A percentile compares a stretch with the other conserved stretches of the same genome.
These are phyloP conservation scores for Heteromyza rotundicornis DNA, from an alignment of 2,888 invertebrate genomes.

Conservation along the genomic window DNA sequence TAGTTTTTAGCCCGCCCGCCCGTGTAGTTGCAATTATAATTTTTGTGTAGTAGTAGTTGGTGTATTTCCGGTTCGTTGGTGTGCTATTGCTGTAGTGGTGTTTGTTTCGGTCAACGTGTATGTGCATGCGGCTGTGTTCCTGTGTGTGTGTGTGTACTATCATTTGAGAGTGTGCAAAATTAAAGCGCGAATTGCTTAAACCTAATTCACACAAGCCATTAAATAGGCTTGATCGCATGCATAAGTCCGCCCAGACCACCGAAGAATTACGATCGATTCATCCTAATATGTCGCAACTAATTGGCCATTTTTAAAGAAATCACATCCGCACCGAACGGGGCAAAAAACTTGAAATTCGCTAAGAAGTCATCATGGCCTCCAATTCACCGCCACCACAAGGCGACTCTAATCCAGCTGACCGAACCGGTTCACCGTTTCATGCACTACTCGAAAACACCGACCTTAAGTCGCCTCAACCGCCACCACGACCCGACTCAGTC, in stretches of 20 bases:
- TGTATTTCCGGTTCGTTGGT: not conserved
- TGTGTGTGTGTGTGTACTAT: not conserved
- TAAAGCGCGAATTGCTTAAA: no score
- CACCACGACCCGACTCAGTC: constrained; percentile 17
- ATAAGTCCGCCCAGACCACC: no score
- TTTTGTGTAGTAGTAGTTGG: not conserved
- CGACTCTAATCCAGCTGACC: constrained; percentile 15
- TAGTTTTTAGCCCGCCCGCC: not conserved
- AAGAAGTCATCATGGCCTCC: constrained; percentile 35
- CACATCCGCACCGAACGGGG: not conserved
- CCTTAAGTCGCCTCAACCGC: not conserved
- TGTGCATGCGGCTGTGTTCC: not conserved
- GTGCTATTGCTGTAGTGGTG: not conserved
- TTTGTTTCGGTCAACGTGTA: not conserved
- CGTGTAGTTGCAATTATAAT: not conserved
- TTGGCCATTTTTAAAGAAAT: no score
- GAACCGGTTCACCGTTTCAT: constrained; percentile 25
- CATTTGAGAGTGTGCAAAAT: not conserved
- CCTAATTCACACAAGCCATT: no score
- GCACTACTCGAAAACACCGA: constrained; percentile 40
- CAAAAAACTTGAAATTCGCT: no score
- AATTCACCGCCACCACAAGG: constrained; percentile 39
- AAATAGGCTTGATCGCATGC: no score
- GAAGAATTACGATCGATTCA: no score
- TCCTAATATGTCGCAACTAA: no score